Evolutionary conservation across 1,140 invertebrate genomes (phyloP), one percentile per base, ranked within the genome.

Genomic region (Eriocheir sinensis): DNA sequence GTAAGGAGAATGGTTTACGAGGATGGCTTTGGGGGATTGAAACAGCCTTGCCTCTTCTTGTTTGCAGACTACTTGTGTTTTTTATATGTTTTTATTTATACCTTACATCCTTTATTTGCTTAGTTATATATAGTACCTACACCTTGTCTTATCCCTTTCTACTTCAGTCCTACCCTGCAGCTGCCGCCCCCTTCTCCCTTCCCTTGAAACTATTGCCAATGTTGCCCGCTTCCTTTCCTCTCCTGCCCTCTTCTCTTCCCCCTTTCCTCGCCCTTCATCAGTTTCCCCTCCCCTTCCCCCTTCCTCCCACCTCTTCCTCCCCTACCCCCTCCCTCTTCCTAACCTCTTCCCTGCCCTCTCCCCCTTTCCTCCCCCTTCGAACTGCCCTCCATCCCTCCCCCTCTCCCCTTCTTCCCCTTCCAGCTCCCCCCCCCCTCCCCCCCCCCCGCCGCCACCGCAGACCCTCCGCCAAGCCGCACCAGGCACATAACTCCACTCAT

Each of bases 401-500:
- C 86, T 2, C 36, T 15, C 38, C 9, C 34, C 4, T 17, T 17
- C 6, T 15, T 0, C 85, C 1, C 3, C 34, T 53, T 0, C 48
- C 21, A 21, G 21, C 15, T 12, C n/a, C 89, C 88, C 9, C 40
- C 12, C 8, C 12, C 21, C 48, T 27, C 0, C 8, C 17, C 15
- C 48, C 89, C 89, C 3, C 12, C 44, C 12, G 21, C 60, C 60
- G 60, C 60, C 60, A 72, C 60, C 60, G 60, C 60, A 72, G n/a
- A n/a, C 60, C 60, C n/a, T n/a, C n/a, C 15, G 86, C 40, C 40
- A 44, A 36, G 17, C 36, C 86, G 2, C 86, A 89, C 8, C 44
- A 38, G 38, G n/a, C 44, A 89, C 40, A 44, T 89, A 48, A 48
- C 40, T 44, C 38, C 4, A 89, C 44, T 89, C 38, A 89, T 89